Percentiles rank a stretch among this genome's conserved stretches.
phyloP scores from a whole-genome alignment of 2,797 vertebrate genomes.

The Petrocephalus schoutedeni region DNA sequence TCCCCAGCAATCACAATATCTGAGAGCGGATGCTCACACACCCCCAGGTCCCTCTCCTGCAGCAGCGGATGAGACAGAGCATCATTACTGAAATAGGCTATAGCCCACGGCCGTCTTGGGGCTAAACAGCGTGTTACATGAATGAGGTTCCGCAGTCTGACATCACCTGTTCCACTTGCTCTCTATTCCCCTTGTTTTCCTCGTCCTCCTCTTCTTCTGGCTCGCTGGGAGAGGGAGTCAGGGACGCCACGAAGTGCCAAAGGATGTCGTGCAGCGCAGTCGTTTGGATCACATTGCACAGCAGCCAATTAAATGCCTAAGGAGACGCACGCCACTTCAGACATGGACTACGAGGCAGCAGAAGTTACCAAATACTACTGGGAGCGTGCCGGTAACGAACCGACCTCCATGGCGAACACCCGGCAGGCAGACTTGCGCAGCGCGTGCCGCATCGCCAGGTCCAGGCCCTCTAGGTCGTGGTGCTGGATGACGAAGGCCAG shows the following conservation, averaged over 20 bases:
- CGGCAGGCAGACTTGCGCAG: slow-evolving; percentile 95
- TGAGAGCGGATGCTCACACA: slow-evolving; percentile 95
- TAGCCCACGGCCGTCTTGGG: background rate
- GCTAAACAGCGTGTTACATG: background rate
- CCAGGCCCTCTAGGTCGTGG: slow-evolving; percentile 91
- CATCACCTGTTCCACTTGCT: slow-evolving; percentile 79
- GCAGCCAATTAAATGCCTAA: slow-evolving; percentile 92
- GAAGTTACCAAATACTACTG: background rate
- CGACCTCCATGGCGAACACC: slow-evolving; percentile 98
- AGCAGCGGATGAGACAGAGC: background rate
- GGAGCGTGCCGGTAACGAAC: background rate
- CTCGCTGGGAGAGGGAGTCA: slow-evolving; percentile 89
- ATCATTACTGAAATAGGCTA: background rate
- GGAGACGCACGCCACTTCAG: background rate
- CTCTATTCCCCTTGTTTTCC: slow-evolving; percentile 89
- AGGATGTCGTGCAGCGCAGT: slow-evolving; percentile 78
- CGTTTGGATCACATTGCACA: slow-evolving; percentile 94
- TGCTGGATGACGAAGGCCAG: slow-evolving; percentile 97
- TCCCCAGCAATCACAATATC: slow-evolving; percentile 97
- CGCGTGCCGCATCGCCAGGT: slow-evolving; percentile 97
- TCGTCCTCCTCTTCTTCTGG: slow-evolving; percentile 68
- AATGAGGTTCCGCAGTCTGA: background rate
- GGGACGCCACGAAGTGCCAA: slow-evolving; percentile 90
- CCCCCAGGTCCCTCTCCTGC: slow-evolving; percentile 91
- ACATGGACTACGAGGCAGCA: slow-evolving; percentile 3